phyloP scores from a whole-genome alignment of 2,113 vertebrate species.

The Leptobrachium leishanense region DNA sequence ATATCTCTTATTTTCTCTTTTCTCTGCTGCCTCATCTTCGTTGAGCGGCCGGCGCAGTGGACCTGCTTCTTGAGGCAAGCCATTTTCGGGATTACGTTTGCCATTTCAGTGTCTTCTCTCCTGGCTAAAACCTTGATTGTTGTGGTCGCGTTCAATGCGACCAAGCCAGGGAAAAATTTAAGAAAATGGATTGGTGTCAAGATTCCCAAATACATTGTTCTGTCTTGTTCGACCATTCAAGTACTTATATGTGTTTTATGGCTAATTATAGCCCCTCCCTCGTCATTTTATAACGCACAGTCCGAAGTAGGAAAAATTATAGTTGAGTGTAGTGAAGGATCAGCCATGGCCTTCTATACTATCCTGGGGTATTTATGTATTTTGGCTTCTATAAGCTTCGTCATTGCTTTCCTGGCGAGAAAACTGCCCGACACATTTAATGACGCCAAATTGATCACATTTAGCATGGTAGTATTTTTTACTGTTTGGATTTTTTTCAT shows the following conservation, averaged over 20 bases:
- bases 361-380: conserved; percentile 72
- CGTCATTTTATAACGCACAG: conserved; percentile 56
- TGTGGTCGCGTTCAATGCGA: conserved; percentile 39
- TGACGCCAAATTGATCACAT: conserved; percentile 68
- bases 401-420: conserved; percentile 68
- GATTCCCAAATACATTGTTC: conserved; percentile 31
- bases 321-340: conserved; percentile 64
- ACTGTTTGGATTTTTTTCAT: conserved; percentile 52
- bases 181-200: conserved; percentile 23
- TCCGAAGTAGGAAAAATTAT: conserved; percentile 62
- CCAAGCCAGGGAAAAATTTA: conserved; percentile 35
- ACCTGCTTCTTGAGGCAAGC: conserved; percentile 30
- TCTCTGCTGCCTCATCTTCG: conserved; percentile 33
- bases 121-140: conserved; percentile 50
- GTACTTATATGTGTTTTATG: conserved; percentile 64
- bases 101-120: conserved; percentile 43
- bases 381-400: conserved; percentile 63
- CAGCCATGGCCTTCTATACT: conserved; percentile 60
- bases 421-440: conserved; percentile 67
- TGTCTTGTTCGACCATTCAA: conserved; percentile 49
- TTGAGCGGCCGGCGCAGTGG: conserved; percentile 11
- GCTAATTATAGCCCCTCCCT: conserved; percentile 63
- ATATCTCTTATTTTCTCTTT: conserved; percentile 26
- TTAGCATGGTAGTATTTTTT: conserved; percentile 74
- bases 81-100: conserved; percentile 38